These are phyloP conservation scores for Acrocephalus scirpaceus DNA, from an alignment of 2,797 vertebrate species.

Conservation along the genomic window DNA sequence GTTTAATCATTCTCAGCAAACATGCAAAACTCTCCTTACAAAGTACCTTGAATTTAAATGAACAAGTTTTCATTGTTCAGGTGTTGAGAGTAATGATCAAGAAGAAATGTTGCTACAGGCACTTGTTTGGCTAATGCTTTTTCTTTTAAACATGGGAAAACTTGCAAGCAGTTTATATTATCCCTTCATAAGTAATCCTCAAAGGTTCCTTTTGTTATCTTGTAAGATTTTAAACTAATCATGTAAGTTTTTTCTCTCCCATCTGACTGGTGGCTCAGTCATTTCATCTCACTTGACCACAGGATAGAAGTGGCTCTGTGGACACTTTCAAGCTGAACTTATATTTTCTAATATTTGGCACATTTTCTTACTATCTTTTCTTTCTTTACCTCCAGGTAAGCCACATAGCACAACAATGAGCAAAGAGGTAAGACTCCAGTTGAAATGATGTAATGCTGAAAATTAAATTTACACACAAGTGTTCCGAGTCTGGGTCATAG, in stretches of 20 bases:
- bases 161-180: background rate
- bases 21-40: background rate
- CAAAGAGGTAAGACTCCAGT: conserved; percentile 25
- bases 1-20: background rate
- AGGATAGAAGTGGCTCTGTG: background rate
- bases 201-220: background rate
- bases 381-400: conserved; percentile 36
- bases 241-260: background rate
- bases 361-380: background rate
- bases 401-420: conserved; percentile 37
- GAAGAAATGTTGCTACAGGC: background rate
- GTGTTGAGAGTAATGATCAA: background rate
- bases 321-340: background rate
- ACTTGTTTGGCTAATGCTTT: background rate
- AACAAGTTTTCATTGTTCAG: background rate
- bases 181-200: background rate
- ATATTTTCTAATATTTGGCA: background rate
- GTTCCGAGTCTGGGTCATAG: conserved; percentile 50
- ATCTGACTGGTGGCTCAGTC: background rate
- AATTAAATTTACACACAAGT: conserved; percentile 60
- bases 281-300: background rate
- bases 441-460: conserved; percentile 61
- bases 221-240: background rate
- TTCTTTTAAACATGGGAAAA: background rate
- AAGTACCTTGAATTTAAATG: background rate